phyloP scores from a whole-genome alignment of 2,888 invertebrate genomes.

The Oligia strigilis region DNA sequence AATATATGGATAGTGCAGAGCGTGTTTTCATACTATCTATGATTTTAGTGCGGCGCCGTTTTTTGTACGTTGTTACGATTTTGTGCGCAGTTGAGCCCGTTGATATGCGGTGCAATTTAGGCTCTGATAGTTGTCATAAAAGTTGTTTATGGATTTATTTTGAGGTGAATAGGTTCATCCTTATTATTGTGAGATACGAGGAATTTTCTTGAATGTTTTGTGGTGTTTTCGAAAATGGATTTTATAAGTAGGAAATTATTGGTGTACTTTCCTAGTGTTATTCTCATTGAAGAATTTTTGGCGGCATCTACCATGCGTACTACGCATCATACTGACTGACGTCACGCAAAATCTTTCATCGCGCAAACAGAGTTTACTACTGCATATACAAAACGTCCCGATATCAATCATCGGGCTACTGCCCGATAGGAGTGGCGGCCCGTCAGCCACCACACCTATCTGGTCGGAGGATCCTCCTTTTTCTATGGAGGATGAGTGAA shows the following conservation, averaged over 20 bases:
- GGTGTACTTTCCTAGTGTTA: neutral
- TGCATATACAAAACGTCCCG: no score
- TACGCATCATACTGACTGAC: no score
- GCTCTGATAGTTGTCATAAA: constrained; percentile 29
- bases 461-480: neutral
- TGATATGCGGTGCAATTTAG: constrained; percentile 58
- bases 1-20: constrained; percentile 73
- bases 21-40: constrained; percentile 68
- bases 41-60: constrained; percentile 63
- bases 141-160: constrained; percentile 40
- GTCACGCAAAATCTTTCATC: no score
- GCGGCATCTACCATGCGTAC: no score
- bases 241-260: neutral
- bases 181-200: constrained; percentile 5
- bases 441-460: no score
- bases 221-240: neutral
- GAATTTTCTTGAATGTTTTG: neutral
- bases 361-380: no score
- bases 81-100: constrained; percentile 53
- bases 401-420: no score
- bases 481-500: neutral
- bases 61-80: constrained; percentile 63
- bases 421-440: no score
- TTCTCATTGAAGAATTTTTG: neutral
- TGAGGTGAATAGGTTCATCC: constrained; percentile 18